Conservation (phyloP, 2,113 vertebrate species). For the Tretioscincus oriximinensis region DNA sequence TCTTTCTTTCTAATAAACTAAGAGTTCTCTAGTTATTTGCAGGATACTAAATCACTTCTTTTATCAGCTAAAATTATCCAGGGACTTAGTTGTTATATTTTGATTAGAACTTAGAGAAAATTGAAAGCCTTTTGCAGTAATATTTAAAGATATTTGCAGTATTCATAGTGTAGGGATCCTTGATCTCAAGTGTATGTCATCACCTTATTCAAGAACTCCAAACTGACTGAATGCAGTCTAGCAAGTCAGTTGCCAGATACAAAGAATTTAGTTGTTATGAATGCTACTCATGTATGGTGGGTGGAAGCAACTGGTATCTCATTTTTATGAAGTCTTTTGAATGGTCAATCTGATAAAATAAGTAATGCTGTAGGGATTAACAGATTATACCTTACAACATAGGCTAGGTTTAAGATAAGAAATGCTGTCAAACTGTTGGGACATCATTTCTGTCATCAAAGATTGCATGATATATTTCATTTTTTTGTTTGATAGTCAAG, state of each 20-base stretch:
- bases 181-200: neutral
- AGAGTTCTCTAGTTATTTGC: neutral
- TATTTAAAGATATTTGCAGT: neutral
- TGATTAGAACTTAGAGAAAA: conserved; percentile 12
- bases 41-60: neutral
- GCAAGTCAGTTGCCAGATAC: neutral
- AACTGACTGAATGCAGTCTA: neutral
- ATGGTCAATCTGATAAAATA: conserved; percentile 2
- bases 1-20: neutral
- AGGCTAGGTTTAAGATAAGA: neutral
- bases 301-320: neutral
- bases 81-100: neutral
- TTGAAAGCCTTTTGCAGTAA: neutral
- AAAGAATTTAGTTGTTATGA: neutral
- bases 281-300: neutral
- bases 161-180: neutral
- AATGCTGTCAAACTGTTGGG: neutral
- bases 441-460: neutral
- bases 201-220: neutral
- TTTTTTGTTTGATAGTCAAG: conserved; percentile 19
- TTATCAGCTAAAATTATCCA: neutral
- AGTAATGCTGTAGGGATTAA: conserved; percentile 7
- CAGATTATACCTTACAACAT: neutral
- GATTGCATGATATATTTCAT: neutral
- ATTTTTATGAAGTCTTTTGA: conserved; percentile 10